Percentiles rank a stretch among this genome's conserved stretches.
These are phyloP conservation scores for Orestias chungarensis DNA, from an alignment of 2,797 vertebrate species.

Conservation along the genomic window DNA sequence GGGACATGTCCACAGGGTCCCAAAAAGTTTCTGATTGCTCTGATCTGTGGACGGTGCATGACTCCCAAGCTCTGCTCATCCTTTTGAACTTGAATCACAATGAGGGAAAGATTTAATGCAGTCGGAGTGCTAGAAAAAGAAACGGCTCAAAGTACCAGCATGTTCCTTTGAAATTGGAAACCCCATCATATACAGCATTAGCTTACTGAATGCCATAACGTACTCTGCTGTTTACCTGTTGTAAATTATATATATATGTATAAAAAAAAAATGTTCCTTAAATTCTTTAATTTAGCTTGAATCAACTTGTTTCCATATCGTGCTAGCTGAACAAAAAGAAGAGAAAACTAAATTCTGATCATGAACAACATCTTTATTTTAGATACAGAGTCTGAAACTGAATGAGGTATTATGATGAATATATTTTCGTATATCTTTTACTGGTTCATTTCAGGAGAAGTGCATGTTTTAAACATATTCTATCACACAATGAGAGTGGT, in stretches of 20 bases:
- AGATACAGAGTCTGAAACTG: conserved; percentile 58
- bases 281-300: conserved; percentile 49
- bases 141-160: conserved; percentile 66
- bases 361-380: conserved; percentile 66
- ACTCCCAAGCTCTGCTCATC: conserved; percentile 35
- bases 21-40: conserved; percentile 33
- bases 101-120: conserved; percentile 21
- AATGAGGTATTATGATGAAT: conserved; percentile 58
- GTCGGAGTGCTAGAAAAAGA: conserved; percentile 33
- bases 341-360: conserved; percentile 24
- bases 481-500: conserved; percentile 43
- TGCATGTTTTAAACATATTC: conserved; percentile 73
- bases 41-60: conserved; percentile 55
- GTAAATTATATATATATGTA: conserved; percentile 48
- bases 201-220: conserved; percentile 64
- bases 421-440: conserved; percentile 77
- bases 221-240: conserved; percentile 67
- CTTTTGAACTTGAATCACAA: conserved; percentile 25
- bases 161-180: conserved; percentile 64
- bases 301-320: conserved; percentile 49
- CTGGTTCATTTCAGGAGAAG: conserved; percentile 70
- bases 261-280: conserved; percentile 51
- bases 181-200: conserved; percentile 58
- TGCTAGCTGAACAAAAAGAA: conserved; percentile 36
- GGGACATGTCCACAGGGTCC: conserved; percentile 21